These are phyloP conservation scores for Amaurobius ferox DNA, from an alignment of 2,888 invertebrate species.

Conservation along the genomic window DNA sequence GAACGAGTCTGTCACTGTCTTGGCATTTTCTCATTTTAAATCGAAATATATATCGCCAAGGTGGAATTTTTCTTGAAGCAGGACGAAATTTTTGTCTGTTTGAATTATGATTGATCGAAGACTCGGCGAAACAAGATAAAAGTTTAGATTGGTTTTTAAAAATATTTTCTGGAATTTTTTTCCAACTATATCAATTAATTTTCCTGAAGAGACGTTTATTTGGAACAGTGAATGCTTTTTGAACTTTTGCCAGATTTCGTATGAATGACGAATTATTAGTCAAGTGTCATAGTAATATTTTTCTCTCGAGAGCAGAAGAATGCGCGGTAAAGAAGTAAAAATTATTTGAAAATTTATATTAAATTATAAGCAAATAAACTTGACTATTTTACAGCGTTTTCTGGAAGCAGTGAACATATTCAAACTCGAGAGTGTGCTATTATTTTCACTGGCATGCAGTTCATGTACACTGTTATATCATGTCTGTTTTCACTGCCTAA, in stretches of 20 bases:
- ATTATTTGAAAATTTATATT: no score
- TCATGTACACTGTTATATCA: no score
- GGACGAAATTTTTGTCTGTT: conserved; percentile 11
- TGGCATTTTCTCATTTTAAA: conserved; percentile 6
- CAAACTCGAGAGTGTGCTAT: no score
- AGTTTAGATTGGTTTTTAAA: conserved; percentile 11
- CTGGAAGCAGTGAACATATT: no score
- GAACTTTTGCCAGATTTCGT: not conserved
- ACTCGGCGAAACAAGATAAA: conserved; percentile 6
- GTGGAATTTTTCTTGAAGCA: not conserved
- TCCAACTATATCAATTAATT: not conserved
- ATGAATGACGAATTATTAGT: not conserved
- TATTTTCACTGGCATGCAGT: no score
- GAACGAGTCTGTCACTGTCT: not conserved
- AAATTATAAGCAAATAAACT: no score
- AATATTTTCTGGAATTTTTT: not conserved
- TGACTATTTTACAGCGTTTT: no score
- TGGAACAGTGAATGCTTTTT: not conserved
- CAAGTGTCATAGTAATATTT: not conserved
- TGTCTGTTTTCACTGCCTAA: no score
- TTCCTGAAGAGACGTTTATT: not conserved
- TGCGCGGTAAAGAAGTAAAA: no score
- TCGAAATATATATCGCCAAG: conserved; percentile 9
- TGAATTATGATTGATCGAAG: conserved; percentile 8
- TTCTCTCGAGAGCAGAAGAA: no score